Evolutionary conservation across 64 coral and sea anemone species (phyloP).

Genomic region (Anthopleura sola): DNA sequence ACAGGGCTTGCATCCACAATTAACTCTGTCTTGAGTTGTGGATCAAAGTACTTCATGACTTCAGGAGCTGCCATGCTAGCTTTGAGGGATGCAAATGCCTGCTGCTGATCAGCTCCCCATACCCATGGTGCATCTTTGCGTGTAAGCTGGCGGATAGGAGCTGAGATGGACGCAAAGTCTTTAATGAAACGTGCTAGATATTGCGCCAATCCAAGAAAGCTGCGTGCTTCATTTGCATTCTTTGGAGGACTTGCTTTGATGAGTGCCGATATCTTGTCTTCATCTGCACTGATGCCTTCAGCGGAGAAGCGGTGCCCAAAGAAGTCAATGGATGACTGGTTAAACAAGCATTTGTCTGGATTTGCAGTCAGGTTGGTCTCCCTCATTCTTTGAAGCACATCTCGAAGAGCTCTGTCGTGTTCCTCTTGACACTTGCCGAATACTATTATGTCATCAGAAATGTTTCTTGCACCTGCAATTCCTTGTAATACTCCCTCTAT

Average conservation of each 20-base stretch:
- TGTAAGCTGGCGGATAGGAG: too few species aligned
- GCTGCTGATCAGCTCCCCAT: too few species aligned
- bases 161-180: conserved; percentile 28
- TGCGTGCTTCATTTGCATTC: not conserved
- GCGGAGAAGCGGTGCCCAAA: conserved; percentile 1
- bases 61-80: too few species aligned
- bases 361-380: conserved; percentile 31
- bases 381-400: not conserved
- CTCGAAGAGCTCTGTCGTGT: conserved; percentile 2
- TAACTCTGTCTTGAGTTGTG: too few species aligned
- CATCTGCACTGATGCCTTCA: conserved; percentile 5
- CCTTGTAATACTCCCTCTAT: too few species aligned
- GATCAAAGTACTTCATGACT: too few species aligned
- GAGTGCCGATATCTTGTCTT: conserved; percentile 11
- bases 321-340: conserved; percentile 19
- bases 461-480: too few species aligned
- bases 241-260: not conserved
- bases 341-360: conserved; percentile 19
- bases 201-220: conserved; percentile 28
- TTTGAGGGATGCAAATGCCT: too few species aligned
- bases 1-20: too few species aligned
- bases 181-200: conserved; percentile 16
- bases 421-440: not conserved
- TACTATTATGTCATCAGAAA: too few species aligned
- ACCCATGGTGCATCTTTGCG: too few species aligned